These are phyloP conservation scores for Amphilophus citrinellus DNA, from an alignment of 2,113 vertebrate genomes.

Conservation along the genomic window DNA sequence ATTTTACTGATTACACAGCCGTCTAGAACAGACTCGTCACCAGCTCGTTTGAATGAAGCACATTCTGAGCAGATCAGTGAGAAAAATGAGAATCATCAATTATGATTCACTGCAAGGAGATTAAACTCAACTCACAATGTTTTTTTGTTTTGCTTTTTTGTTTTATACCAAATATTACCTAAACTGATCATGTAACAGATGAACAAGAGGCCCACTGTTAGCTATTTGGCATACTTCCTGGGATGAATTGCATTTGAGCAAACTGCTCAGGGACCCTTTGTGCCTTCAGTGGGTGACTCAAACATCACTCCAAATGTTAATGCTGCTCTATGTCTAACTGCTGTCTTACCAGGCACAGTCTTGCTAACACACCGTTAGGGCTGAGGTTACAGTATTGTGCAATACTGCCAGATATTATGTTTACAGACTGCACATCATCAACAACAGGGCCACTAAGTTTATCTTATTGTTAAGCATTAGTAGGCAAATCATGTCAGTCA, in stretches of 20 bases:
- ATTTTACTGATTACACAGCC: not conserved
- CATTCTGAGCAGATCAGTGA: not conserved
- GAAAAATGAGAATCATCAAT: too few species aligned
- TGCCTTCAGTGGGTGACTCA: not conserved
- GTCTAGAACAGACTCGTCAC: not conserved
- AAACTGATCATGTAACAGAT: not conserved
- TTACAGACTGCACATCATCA: not conserved
- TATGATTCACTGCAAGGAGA: not conserved
- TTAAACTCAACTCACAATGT: not conserved
- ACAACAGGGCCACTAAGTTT: not conserved
- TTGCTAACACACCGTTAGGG: too few species aligned
- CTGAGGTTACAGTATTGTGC: too few species aligned
- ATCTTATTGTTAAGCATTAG: not conserved
- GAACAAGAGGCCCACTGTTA: conserved; percentile 24
- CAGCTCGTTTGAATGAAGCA: not conserved
- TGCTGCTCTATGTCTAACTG: not conserved
- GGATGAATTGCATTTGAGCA: not conserved
- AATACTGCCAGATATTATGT: not conserved
- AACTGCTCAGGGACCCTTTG: not conserved
- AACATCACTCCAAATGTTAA: not conserved
- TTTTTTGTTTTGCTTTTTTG: too few species aligned
- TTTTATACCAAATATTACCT: not conserved
- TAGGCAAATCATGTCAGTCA: fast-evolving
- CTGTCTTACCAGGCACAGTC: too few species aligned
- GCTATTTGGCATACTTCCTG: conserved; percentile 10